These are phyloP conservation scores for Gavialis gangeticus DNA, from an alignment of 2,113 vertebrate genomes.

Conservation along the genomic window DNA sequence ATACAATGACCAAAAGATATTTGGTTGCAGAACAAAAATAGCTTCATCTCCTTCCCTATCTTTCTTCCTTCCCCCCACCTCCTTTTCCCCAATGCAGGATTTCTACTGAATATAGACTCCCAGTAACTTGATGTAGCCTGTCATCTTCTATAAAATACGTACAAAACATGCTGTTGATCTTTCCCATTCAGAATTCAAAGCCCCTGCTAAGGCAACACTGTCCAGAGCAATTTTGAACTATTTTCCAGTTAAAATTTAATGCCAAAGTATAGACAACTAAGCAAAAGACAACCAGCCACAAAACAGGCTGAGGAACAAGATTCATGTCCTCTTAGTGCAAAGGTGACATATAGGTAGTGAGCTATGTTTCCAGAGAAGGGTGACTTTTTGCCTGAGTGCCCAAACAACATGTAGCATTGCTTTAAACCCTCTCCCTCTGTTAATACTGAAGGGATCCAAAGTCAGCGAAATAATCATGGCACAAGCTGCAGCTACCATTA, in stretches of 20 bases:
- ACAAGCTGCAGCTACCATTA: not conserved
- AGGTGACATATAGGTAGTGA: slow-evolving; percentile 9
- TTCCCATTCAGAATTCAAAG: slow-evolving; percentile 62
- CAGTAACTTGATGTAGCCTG: slow-evolving; percentile 38
- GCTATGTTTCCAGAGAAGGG: not conserved
- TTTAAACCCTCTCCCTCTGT: not conserved
- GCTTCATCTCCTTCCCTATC: slow-evolving; percentile 43
- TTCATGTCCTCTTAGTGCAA: slow-evolving; percentile 20
- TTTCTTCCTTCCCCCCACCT: slow-evolving; percentile 48
- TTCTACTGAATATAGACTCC: slow-evolving; percentile 68
- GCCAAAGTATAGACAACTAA: slow-evolving; percentile 39
- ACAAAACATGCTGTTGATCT: slow-evolving; percentile 63
- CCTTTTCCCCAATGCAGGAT: slow-evolving; percentile 39
- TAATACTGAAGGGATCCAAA: accelerated
- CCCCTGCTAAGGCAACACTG: slow-evolving; percentile 67
- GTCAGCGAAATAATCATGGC: accelerated
- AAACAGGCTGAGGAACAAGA: slow-evolving; percentile 26
- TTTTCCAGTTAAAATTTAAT: slow-evolving; percentile 58
- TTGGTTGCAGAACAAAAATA: slow-evolving; percentile 74
- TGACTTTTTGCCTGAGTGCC: not conserved
- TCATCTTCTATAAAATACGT: slow-evolving; percentile 69
- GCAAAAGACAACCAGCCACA: slow-evolving; percentile 48
- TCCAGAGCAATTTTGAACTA: slow-evolving; percentile 74
- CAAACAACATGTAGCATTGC: not conserved
- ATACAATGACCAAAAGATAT: slow-evolving; percentile 75